Evolutionary conservation across 2,888 invertebrate genomes (phyloP).

Genomic region (Chrysopilus asiliformis): DNA sequence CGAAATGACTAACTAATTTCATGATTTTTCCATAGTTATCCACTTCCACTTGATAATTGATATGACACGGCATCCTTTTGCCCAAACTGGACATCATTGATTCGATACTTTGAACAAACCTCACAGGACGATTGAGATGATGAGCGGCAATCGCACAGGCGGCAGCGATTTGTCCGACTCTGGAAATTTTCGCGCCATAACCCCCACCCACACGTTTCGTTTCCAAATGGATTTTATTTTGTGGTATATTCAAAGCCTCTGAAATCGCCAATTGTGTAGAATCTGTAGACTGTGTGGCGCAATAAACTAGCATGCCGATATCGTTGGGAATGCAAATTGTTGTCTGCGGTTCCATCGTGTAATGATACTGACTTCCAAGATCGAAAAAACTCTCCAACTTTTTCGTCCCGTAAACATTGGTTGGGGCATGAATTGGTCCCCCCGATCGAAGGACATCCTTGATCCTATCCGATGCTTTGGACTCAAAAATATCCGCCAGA

Average conservation of each 20-base stretch:
- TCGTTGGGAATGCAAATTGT: slow-evolving; percentile 54
- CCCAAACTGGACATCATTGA: slow-evolving; percentile 58
- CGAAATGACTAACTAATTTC: slow-evolving; percentile 43
- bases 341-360: slow-evolving; percentile 59
- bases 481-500: slow-evolving; percentile 38
- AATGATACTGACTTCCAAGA: slow-evolving; percentile 56
- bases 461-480: slow-evolving; percentile 10
- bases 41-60: slow-evolving; percentile 52
- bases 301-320: slow-evolving; percentile 54
- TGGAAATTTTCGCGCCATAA: slow-evolving; percentile 64
- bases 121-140: slow-evolving; percentile 46
- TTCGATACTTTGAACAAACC: slow-evolving; percentile 55
- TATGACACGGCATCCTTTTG: slow-evolving; percentile 46
- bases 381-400: slow-evolving; percentile 39
- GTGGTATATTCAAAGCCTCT: slow-evolving; percentile 41
- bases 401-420: not conserved
- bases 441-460: not conserved
- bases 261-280: slow-evolving; percentile 44
- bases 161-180: slow-evolving; percentile 43
- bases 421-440: not conserved
- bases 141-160: slow-evolving; percentile 43
- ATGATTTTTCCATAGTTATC: slow-evolving; percentile 52
- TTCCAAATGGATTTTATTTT: slow-evolving; percentile 52
- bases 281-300: slow-evolving; percentile 52
- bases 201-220: slow-evolving; percentile 67